phyloP scores from a whole-genome alignment of 1,140 invertebrate species.

The Calephelis nemesis region DNA sequence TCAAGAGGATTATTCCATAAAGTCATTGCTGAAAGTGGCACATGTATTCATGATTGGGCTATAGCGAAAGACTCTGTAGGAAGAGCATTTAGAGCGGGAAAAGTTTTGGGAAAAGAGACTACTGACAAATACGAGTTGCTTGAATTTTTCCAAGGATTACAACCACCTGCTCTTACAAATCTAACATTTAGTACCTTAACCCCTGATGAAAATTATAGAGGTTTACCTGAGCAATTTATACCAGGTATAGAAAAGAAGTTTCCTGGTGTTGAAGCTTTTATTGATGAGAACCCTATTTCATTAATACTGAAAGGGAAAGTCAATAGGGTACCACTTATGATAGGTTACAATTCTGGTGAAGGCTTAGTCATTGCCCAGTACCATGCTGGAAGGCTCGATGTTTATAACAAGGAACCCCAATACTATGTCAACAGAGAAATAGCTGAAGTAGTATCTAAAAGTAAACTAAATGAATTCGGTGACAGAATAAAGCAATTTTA shows the following conservation, averaged over 20 bases:
- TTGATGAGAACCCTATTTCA: slow-evolving; percentile 61
- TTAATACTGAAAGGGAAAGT: slow-evolving; percentile 61
- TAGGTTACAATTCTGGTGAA: slow-evolving; percentile 81
- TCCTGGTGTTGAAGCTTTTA: slow-evolving; percentile 51
- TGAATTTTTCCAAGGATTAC: slow-evolving; percentile 68
- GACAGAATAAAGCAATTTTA: slow-evolving; percentile 74
- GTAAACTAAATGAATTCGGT: slow-evolving; percentile 53
- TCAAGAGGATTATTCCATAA: slow-evolving; percentile 80
- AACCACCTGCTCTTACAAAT: slow-evolving; percentile 57
- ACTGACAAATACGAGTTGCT: slow-evolving; percentile 63
- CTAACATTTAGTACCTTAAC: slow-evolving; percentile 47
- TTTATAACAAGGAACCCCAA: slow-evolving; percentile 53
- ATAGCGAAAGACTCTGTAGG: slow-evolving; percentile 44
- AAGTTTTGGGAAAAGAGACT: slow-evolving; percentile 66
- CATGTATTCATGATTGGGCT: slow-evolving; percentile 80
- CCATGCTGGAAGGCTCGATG: slow-evolving; percentile 46
- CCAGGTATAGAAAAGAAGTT: slow-evolving; percentile 74
- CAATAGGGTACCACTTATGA: slow-evolving; percentile 80
- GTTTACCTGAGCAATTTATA: slow-evolving; percentile 64
- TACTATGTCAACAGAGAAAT: slow-evolving; percentile 61
- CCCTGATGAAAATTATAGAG: slow-evolving; percentile 54
- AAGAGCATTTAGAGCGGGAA: slow-evolving; percentile 62
- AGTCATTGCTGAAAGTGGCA: slow-evolving; percentile 83
- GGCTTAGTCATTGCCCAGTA: slow-evolving; percentile 66
- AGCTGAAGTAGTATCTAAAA: slow-evolving; percentile 37